These are phyloP conservation scores for Carabus problematicus DNA, from an alignment of 2,888 invertebrate genomes.

Conservation along the genomic window DNA sequence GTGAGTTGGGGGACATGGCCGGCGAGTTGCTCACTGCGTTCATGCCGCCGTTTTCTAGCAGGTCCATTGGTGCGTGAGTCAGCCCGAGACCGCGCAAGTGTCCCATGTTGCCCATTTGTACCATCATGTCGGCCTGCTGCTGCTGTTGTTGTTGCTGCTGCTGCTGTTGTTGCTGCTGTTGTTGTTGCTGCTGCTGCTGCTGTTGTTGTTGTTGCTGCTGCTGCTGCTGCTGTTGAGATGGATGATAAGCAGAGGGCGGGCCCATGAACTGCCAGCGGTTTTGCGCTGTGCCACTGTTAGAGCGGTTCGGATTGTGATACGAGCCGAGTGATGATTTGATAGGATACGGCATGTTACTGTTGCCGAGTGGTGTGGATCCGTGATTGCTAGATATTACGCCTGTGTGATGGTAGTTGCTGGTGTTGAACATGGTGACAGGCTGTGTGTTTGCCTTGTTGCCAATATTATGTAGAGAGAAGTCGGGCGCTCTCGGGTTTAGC, in stretches of 20 bases:
- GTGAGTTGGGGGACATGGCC: conserved; percentile 59
- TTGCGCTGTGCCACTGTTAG: conserved; percentile 47
- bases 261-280: conserved; percentile 53
- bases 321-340: conserved; percentile 39
- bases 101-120: conserved; percentile 40
- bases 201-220: conserved; percentile 27
- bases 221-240: not conserved
- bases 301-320: conserved; percentile 27
- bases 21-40: conserved; percentile 62
- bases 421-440: conserved; percentile 44
- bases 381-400: conserved; percentile 44
- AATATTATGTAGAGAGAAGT: conserved; percentile 67
- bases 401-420: conserved; percentile 50
- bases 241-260: conserved; percentile 35
- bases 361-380: conserved; percentile 37
- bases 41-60: conserved; percentile 60
- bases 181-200: conserved; percentile 46
- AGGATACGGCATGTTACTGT: conserved; percentile 36
- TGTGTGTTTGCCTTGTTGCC: conserved; percentile 49
- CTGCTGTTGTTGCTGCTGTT: conserved; percentile 24
- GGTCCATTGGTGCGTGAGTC: conserved; percentile 43
- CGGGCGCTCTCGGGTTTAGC: conserved; percentile 82
- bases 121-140: conserved; percentile 53
- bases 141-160: conserved; percentile 48
- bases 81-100: conserved; percentile 42